Conservation (phyloP, 1,140 invertebrate genomes). For the Drosophila nannoptera region DNA sequence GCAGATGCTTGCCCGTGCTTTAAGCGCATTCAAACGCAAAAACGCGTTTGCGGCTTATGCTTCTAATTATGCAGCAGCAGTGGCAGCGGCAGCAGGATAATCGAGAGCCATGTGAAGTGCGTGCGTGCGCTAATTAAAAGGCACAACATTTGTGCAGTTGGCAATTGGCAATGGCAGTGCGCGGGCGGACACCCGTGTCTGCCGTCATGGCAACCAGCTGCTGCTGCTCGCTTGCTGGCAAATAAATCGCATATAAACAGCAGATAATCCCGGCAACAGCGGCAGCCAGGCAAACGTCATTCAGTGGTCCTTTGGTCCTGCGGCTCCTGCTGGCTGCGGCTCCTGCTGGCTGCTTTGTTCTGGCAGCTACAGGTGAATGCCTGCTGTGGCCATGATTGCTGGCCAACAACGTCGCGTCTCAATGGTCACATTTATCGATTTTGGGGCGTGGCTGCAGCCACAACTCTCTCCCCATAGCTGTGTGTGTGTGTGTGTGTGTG, state of each 20-base stretch:
- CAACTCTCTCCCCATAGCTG: not conserved
- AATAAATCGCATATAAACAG: constrained; percentile 77
- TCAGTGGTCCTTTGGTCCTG: constrained; percentile 33
- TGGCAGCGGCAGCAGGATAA: too few species aligned
- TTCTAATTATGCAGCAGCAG: constrained; percentile 42
- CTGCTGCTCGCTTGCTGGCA: constrained; percentile 15
- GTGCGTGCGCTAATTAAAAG: constrained; percentile 68
- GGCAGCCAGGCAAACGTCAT: constrained; percentile 66
- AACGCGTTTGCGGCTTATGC: constrained; percentile 27
- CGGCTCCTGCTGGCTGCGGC: constrained; percentile 14
- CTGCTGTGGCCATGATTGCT: constrained; percentile 33
- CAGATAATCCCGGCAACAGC: constrained; percentile 68
- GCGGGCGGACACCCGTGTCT: constrained; percentile 45
- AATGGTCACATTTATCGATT: constrained; percentile 51
- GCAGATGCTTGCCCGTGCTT: constrained; percentile 39
- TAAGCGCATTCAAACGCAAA: constrained; percentile 54
- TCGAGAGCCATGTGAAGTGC: constrained; percentile 35
- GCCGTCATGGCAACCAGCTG: constrained; percentile 63
- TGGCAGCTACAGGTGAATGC: constrained; percentile 49
- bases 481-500: constrained; percentile 1
- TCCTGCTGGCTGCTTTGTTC: constrained; percentile 19
- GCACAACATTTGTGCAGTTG: constrained; percentile 74
- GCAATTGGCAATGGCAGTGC: not conserved
- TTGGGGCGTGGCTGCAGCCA: constrained; percentile 14
- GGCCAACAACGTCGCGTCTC: constrained; percentile 30